Percentiles rank a stretch among this genome's conserved stretches.
Evolutionary conservation across 2,797 vertebrate species (phyloP).

Genomic region (Sebastes itinus): DNA sequence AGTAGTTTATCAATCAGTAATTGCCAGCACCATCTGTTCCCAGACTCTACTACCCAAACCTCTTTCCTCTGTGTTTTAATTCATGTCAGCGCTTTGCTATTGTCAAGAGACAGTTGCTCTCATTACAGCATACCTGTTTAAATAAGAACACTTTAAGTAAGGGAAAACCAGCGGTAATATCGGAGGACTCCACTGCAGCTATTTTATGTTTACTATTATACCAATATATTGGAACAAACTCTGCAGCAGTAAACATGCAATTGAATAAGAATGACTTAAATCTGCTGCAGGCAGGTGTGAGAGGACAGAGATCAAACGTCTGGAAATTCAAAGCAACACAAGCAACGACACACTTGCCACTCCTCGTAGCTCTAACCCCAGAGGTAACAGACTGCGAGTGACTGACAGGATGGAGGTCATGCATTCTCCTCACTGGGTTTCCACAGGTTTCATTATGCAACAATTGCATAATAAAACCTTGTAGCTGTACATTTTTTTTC

Average conservation of each 20-base stretch:
- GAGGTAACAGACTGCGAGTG: neutral
- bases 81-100: slow-evolving; percentile 30
- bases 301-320: slow-evolving; percentile 20
- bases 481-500: neutral
- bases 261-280: neutral
- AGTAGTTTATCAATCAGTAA: slow-evolving; percentile 62
- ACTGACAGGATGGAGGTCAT: slow-evolving; percentile 7
- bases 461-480: slow-evolving; percentile 17
- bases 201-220: slow-evolving; percentile 17
- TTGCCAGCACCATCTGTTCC: slow-evolving; percentile 60
- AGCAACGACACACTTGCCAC: neutral
- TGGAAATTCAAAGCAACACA: neutral
- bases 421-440: neutral
- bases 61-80: slow-evolving; percentile 45
- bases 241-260: neutral
- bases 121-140: slow-evolving; percentile 38
- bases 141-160: slow-evolving; percentile 41
- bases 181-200: neutral
- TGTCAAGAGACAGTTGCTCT: slow-evolving; percentile 45
- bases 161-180: slow-evolving; percentile 16
- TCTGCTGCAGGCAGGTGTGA: neutral
- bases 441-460: slow-evolving; percentile 1
- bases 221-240: neutral
- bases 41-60: slow-evolving; percentile 33
- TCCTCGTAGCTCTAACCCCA: neutral